Conservation (phyloP, 2,113 vertebrate species). For the Pogonocichla stellata region DNA sequence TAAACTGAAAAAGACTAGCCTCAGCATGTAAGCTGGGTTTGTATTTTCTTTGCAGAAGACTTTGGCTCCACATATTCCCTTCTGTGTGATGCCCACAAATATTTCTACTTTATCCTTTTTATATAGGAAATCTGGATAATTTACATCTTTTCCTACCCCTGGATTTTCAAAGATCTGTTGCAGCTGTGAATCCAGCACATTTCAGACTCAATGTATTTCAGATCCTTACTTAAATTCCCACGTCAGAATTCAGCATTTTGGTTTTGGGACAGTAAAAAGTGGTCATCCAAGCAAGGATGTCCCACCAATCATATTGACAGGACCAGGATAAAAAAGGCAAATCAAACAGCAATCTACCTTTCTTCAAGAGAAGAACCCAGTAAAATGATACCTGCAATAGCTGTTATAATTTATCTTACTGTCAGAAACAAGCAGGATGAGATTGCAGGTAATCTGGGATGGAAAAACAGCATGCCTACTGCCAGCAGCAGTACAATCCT, state of each 20-base stretch:
- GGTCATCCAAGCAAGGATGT: neutral
- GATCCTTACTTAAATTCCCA: neutral
- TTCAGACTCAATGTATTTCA: neutral
- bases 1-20: neutral
- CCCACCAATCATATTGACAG: neutral
- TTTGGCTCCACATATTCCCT: neutral
- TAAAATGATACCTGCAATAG: neutral
- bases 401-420: neutral
- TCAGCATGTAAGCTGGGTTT: neutral
- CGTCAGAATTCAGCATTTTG: neutral
- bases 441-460: neutral
- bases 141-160: neutral
- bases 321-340: neutral
- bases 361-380: neutral
- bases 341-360: neutral
- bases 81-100: neutral
- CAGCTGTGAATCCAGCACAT: neutral
- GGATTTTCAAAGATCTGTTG: neutral
- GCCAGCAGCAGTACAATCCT: neutral
- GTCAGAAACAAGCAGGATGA: neutral
- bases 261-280: neutral
- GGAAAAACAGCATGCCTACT: neutral
- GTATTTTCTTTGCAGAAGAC: neutral
- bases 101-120: neutral
- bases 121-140: neutral